Base-by-base conservation (phyloP, 2,797 vertebrate genomes). In the Knipowitschia caucasica region DNA sequence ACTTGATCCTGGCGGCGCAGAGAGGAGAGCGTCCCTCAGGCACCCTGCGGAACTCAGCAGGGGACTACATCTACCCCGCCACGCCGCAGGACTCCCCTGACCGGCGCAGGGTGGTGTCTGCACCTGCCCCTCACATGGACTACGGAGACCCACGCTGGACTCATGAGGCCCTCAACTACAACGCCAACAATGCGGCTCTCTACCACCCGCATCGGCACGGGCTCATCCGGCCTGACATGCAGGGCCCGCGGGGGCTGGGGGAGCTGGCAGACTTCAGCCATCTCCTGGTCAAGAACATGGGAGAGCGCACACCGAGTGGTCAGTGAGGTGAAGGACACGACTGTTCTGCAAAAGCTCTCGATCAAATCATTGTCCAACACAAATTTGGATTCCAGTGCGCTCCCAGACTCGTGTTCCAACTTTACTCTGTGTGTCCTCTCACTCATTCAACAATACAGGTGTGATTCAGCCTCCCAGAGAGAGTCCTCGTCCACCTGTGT, bases 31-130 rank as follows among this genome's bases (percentile, higher is more conserved):
- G 79, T 69, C 84, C 78, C 61, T 64, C 79, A 21, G 80, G 80
- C 20, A 61, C 59, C 17, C 46, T 62, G 56, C 90, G 93, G 60
- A 89, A 90, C 76, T 91, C 94, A 1, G 89, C 91, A 1, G 88
- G 91, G 5, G 95, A 98, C 4, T 93, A 94, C 67, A 80, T 90
- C 51, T 92, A 93, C 70, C 85, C 92, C 0, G 83, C 87, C 65
- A 94, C 94, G 0, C 94, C 94, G 0, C 94, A 88, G 60, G 91
- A 93, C 82, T 95, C 94, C 50, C 93, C 94, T 0, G 93, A 96
- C 65, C 91, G 93, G 39, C 90, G 93, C 71, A 88, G 93, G 69
- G 94, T 94, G 64, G 92, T 96, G 4, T 97, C 95, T 0, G 94
- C 95, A 2, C 94, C 94, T 14, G 88, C 91, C 0, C 92, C 92